phyloP scores from a whole-genome alignment of 2,113 vertebrate species.

The Monopterus albus region DNA sequence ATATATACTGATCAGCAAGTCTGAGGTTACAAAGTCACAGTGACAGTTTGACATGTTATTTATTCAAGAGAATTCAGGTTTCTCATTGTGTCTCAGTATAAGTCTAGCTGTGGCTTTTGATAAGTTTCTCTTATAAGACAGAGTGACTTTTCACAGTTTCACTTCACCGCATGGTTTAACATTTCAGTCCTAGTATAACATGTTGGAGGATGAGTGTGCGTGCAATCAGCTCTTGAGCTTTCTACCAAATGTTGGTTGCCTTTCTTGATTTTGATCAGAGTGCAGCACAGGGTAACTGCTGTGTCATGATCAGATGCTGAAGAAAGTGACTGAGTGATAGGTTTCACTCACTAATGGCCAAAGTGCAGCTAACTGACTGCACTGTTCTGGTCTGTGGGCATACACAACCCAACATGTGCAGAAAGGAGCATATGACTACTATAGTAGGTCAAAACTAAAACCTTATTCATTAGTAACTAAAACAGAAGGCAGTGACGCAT shows the following conservation, averaged over 20 bases:
- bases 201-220: background rate
- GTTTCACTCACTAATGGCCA: constrained; percentile 36
- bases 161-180: constrained; percentile 9
- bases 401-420: background rate
- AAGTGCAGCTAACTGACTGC: background rate
- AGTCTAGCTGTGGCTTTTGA: background rate
- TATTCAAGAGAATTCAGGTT: too few species aligned
- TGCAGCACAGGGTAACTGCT: constrained; percentile 14
- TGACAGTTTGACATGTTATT: background rate
- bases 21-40: background rate
- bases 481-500: background rate
- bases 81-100: too few species aligned
- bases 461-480: background rate
- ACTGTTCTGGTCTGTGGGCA: background rate
- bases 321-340: constrained; percentile 19
- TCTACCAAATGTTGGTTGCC: constrained; percentile 23
- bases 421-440: background rate
- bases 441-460: background rate
- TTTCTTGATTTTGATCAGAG: constrained; percentile 71
- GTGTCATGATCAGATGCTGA: constrained; percentile 34
- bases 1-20: background rate
- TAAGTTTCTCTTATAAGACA: background rate
- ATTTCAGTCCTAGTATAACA: background rate
- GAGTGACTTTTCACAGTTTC: constrained; percentile 39
- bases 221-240: background rate